Conservation (phyloP, 2,113 vertebrate species). For the Silurus glanis region DNA sequence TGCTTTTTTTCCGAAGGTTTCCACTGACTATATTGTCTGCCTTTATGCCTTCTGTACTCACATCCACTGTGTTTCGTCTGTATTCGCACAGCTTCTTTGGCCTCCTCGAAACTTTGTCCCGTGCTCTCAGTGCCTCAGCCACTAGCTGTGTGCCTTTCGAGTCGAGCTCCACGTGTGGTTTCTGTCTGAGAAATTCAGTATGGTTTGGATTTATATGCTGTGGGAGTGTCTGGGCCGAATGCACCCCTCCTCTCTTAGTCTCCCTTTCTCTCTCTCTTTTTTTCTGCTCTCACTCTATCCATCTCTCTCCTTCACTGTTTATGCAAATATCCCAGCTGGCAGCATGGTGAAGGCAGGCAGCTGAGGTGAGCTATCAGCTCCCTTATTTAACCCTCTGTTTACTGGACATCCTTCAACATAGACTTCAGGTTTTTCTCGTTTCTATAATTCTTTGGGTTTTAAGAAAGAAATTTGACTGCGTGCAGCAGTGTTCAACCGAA, state of each 20-base stretch:
- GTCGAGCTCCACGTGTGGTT: slow-evolving; percentile 74
- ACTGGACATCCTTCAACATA: neutral
- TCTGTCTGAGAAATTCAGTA: slow-evolving; percentile 75
- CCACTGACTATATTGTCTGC: too few relatives aligned
- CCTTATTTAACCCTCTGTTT: slow-evolving; percentile 42
- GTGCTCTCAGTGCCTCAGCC: slow-evolving; percentile 45
- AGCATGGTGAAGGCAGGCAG: slow-evolving; percentile 32
- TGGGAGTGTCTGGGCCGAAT: slow-evolving; percentile 70
- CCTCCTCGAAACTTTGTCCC: neutral
- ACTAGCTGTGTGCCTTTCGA: slow-evolving; percentile 47
- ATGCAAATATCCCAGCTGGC: slow-evolving; percentile 60
- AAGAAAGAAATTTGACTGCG: neutral
- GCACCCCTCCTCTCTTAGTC: slow-evolving; percentile 36
- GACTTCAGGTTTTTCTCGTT: too few relatives aligned
- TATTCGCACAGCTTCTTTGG: slow-evolving; percentile 34
- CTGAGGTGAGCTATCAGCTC: slow-evolving; percentile 36
- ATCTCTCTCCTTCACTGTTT: slow-evolving; percentile 40
- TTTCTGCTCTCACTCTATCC: slow-evolving; percentile 1
- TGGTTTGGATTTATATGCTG: slow-evolving; percentile 75
- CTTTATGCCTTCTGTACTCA: neutral
- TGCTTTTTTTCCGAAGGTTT: neutral
- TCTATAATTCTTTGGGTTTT: neutral
- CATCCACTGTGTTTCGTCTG: slow-evolving; percentile 31
- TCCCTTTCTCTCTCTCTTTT: neutral
- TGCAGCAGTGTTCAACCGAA: too few relatives aligned